Percentiles rank a stretch among this genome's conserved stretches.
These are phyloP conservation scores for Polyommatus iphigenia DNA, from an alignment of 2,888 invertebrate genomes.

Conservation along the genomic window DNA sequence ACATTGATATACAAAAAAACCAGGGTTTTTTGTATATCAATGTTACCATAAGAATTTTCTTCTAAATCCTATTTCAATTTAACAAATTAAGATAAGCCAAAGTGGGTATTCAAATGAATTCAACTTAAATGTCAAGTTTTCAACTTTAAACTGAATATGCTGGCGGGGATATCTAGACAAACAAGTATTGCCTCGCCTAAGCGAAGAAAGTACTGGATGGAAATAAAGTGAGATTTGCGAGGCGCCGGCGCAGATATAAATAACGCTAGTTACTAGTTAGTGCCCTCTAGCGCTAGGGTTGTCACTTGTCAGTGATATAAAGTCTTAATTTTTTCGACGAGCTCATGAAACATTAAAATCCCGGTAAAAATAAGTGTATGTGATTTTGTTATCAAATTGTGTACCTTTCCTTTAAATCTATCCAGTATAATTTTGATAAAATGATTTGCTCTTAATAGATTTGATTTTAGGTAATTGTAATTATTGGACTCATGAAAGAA, in stretches of 20 bases:
- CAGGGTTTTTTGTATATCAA: too few relatives aligned
- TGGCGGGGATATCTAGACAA: slow-evolving; percentile 10
- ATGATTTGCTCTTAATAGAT: too few relatives aligned
- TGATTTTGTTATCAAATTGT: too few relatives aligned
- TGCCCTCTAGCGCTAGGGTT: neutral
- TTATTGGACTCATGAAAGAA: too few relatives aligned
- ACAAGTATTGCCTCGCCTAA: slow-evolving; percentile 6
- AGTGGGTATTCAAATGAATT: slow-evolving; percentile 1
- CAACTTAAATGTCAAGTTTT: slow-evolving; percentile 11
- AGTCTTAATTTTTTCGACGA: neutral
- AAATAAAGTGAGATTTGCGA: slow-evolving; percentile 12
- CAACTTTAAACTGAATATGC: neutral
- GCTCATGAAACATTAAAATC: neutral
- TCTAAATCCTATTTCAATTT: neutral
- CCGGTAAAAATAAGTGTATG: too few relatives aligned
- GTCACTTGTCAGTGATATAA: neutral
- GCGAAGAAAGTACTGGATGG: slow-evolving; percentile 24
- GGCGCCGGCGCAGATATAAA: slow-evolving; percentile 17
- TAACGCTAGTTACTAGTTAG: neutral
- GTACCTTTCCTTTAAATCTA: too few relatives aligned
- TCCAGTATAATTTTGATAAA: too few relatives aligned
- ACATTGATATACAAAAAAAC: too few relatives aligned
- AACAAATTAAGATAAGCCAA: neutral
- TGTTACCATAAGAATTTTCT: neutral
- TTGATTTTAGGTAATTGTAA: too few relatives aligned